phyloP scores from a whole-genome alignment of 2,888 invertebrate genomes.

The Diloba caeruleocephala region DNA sequence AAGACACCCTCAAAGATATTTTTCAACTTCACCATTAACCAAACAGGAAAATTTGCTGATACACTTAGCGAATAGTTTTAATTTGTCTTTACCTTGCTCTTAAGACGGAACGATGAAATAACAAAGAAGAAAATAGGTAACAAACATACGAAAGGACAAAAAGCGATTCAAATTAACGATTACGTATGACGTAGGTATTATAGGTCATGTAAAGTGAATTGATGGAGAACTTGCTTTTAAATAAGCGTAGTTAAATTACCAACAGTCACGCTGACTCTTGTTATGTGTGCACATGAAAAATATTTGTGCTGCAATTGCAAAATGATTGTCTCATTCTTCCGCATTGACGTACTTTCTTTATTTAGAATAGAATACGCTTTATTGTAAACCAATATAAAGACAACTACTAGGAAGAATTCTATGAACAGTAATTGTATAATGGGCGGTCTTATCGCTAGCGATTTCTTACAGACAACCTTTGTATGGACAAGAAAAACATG shows the following conservation, averaged over 20 bases:
- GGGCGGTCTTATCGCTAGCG: too few relatives aligned
- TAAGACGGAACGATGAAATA: constrained; percentile 10
- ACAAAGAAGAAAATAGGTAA: constrained; percentile 28
- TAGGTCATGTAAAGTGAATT: constrained; percentile 20
- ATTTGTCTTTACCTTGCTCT: constrained; percentile 42
- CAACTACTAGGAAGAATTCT: too few relatives aligned
- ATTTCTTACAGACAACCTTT: too few relatives aligned
- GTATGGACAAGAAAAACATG: too few relatives aligned
- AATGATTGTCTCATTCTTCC: too few relatives aligned
- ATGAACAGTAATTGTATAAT: too few relatives aligned
- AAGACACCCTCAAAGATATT: constrained; percentile 27
- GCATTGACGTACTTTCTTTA: too few relatives aligned
- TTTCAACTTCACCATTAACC: constrained; percentile 41
- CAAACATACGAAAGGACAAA: constrained; percentile 20
- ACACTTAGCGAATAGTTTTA: constrained; percentile 40
- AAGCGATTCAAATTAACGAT: constrained; percentile 15
- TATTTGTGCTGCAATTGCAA: too few relatives aligned
- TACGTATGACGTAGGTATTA: constrained; percentile 22
- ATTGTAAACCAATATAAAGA: too few relatives aligned
- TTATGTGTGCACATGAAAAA: background rate
- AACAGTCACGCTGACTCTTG: background rate
- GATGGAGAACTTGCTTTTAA: constrained; percentile 5
- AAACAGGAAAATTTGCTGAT: constrained; percentile 45
- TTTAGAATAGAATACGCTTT: too few relatives aligned
- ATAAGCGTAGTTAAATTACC: background rate